These are phyloP conservation scores for Melanotus villosus DNA, from an alignment of 2,888 invertebrate genomes.

Conservation along the genomic window DNA sequence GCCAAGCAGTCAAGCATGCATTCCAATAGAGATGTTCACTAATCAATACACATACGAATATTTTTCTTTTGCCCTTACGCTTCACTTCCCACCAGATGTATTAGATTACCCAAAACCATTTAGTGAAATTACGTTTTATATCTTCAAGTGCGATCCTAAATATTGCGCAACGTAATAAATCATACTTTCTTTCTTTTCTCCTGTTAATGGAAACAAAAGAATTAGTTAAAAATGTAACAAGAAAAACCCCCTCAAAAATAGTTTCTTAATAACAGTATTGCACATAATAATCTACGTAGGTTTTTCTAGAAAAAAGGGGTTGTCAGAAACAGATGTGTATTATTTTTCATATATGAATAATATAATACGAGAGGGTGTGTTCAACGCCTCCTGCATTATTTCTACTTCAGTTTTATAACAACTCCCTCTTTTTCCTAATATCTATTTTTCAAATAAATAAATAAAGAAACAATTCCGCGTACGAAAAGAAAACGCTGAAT, in stretches of 20 bases:
- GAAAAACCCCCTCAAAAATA: constrained; percentile 35
- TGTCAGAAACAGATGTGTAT: constrained; percentile 48
- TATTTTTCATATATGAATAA: constrained; percentile 48
- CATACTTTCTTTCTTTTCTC: no score
- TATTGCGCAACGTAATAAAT: neutral
- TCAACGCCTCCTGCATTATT: constrained; percentile 39
- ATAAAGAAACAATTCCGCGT: no score
- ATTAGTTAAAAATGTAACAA: constrained; percentile 29
- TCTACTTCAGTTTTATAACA: constrained; percentile 30
- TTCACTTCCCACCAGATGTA: constrained; percentile 51
- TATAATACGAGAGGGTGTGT: constrained; percentile 40
- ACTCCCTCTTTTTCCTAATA: constrained; percentile 33
- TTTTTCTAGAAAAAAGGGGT: constrained; percentile 44
- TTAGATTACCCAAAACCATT: constrained; percentile 52
- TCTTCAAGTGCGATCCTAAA: neutral
- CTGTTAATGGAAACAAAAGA: no score
- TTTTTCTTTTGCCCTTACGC: constrained; percentile 52
- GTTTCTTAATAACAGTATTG: constrained; percentile 44
- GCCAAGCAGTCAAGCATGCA: constrained; percentile 58
- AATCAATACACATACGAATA: constrained; percentile 58
- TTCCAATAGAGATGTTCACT: constrained; percentile 58
- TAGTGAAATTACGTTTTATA: constrained; percentile 42
- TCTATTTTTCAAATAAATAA: neutral
- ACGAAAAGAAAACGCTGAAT: no score
- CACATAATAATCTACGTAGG: constrained; percentile 41